Conservation (phyloP, 2,113 vertebrate species). For the Myxocyprinus asiaticus region DNA sequence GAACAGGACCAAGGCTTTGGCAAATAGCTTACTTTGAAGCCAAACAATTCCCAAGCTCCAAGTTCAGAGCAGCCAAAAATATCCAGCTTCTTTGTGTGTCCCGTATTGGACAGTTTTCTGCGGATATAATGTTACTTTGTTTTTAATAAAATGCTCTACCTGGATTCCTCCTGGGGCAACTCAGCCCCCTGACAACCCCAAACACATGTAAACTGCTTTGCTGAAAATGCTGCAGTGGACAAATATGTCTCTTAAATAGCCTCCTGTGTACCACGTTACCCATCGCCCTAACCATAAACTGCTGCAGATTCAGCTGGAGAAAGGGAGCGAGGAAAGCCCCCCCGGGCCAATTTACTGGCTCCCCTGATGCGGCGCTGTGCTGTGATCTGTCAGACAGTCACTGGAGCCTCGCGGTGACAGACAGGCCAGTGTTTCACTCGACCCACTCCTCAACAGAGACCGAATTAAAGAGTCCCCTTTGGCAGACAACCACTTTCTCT, state of each 20-base stretch:
- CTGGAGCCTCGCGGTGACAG: conserved; percentile 54
- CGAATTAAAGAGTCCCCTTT: conserved; percentile 57
- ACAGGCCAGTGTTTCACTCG: conserved; percentile 53
- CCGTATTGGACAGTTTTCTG: background rate
- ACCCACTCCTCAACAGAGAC: conserved; percentile 46
- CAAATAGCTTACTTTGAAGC: conserved; percentile 34
- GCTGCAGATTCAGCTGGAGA: conserved; percentile 40
- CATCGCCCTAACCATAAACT: conserved; percentile 32
- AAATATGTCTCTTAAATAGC: conserved; percentile 44
- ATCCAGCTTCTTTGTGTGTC: conserved; percentile 4
- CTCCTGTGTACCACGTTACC: conserved; percentile 45
- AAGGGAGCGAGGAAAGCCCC: conserved; percentile 30
- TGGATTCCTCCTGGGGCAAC: conserved; percentile 21
- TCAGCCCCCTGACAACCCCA: conserved; percentile 34
- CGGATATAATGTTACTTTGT: conserved; percentile 29
- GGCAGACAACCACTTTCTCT: conserved; percentile 33
- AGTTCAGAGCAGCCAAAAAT: conserved; percentile 23
- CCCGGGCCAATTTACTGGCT: conserved; percentile 53
- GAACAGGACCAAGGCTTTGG: conserved; percentile 2
- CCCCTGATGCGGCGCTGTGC: conserved; percentile 46
- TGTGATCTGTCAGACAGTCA: conserved; percentile 57
- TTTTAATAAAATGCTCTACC: conserved; percentile 43
- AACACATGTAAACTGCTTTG: conserved; percentile 50
- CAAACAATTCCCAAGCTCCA: background rate
- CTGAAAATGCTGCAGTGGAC: conserved; percentile 37